These are phyloP conservation scores for Microtus richardsoni DNA, from an alignment of 2,113 vertebrate species.

Conservation along the genomic window DNA sequence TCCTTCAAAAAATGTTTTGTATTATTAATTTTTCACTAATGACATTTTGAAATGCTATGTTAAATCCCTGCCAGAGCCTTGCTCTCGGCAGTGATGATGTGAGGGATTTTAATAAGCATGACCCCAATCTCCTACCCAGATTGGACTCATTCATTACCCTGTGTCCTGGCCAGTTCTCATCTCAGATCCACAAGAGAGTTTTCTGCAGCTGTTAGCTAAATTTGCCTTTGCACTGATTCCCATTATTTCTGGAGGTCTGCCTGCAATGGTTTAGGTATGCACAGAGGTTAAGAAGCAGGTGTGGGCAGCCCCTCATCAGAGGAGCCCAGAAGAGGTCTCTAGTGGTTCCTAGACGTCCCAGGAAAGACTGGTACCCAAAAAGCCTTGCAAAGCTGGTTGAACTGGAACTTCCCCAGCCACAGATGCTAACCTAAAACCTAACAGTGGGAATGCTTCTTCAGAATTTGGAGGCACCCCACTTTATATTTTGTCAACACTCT, in stretches of 20 bases:
- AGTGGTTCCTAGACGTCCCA: background rate
- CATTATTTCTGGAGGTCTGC: constrained; percentile 61
- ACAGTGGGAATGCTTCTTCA: too few relatives aligned
- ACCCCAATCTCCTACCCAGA: constrained; percentile 48
- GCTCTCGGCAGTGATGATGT: constrained; percentile 36
- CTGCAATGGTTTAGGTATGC: constrained; percentile 14
- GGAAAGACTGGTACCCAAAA: background rate
- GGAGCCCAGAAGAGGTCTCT: background rate
- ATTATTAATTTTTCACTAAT: constrained; percentile 84
- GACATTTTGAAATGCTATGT: constrained; percentile 74
- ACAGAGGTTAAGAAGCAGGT: background rate
- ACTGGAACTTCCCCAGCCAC: background rate
- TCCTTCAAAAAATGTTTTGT: constrained; percentile 69
- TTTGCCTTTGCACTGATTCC: constrained; percentile 68
- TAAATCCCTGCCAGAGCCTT: constrained; percentile 55
- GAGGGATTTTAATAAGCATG: constrained; percentile 70
- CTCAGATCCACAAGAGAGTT: constrained; percentile 66
- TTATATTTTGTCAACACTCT: background rate
- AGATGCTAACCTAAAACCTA: background rate
- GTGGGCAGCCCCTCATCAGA: too few relatives aligned
- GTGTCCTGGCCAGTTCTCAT: constrained; percentile 70
- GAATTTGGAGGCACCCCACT: background rate
- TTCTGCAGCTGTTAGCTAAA: constrained; percentile 79
- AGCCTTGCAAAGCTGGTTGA: background rate
- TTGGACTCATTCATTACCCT: constrained; percentile 75